Conservation (phyloP, 2,888 invertebrate species). For the Drosophila antonietae region DNA sequence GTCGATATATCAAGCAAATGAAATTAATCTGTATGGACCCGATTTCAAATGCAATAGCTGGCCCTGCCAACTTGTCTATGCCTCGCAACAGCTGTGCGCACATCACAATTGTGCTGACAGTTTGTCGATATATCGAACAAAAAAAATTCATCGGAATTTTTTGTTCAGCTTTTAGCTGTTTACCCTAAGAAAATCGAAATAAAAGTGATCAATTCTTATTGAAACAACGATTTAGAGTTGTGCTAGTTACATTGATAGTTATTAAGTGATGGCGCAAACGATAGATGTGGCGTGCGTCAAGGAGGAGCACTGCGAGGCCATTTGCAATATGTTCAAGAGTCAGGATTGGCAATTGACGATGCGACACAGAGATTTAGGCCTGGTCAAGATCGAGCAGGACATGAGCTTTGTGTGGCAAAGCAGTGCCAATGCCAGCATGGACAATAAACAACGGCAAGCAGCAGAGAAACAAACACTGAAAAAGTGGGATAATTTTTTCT, state of each 20-base stretch:
- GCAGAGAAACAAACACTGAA: constrained; percentile 42
- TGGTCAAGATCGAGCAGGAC: constrained; percentile 56
- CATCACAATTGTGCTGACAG: constrained; percentile 31
- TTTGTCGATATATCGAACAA: constrained; percentile 31
- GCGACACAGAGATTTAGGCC: constrained; percentile 51
- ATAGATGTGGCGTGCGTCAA: constrained; percentile 55
- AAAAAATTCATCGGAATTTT: constrained; percentile 45
- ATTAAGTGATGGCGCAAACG: constrained; percentile 40
- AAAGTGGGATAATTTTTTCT: constrained; percentile 13
- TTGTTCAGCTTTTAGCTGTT: constrained; percentile 38
- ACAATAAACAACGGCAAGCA: constrained; percentile 24
- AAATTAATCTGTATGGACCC: neutral
- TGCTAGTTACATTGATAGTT: neutral
- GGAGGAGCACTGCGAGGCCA: constrained; percentile 56
- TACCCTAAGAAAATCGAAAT: constrained; percentile 29
- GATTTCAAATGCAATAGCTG: too few relatives aligned
- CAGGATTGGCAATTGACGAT: constrained; percentile 54
- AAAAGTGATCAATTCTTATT: constrained; percentile 10
- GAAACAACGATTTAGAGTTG: neutral
- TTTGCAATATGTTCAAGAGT: constrained; percentile 54
- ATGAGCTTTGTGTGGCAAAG: constrained; percentile 50
- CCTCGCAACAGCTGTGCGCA: constrained; percentile 34
- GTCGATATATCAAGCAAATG: neutral
- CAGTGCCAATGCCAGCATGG: constrained; percentile 11
- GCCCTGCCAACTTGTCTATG: constrained; percentile 31